Base-by-base conservation (phyloP, 2,113 vertebrate genomes). In the Chionis minor region DNA sequence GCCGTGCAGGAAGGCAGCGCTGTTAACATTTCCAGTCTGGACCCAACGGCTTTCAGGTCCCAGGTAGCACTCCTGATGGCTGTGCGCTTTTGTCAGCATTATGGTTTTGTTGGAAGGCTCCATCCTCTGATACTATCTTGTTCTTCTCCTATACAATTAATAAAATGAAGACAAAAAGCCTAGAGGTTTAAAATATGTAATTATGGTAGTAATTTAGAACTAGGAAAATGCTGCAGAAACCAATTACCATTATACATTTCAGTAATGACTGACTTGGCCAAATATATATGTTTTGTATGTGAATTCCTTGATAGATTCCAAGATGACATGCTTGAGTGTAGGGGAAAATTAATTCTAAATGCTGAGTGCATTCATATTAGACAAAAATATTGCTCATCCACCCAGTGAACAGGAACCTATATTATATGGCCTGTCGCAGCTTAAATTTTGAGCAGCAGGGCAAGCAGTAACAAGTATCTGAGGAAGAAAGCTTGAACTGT, bases 71-170 rank as follows among this genome's bases (percentile, higher is more conserved):
- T 74, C 69, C 45, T 69, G 42, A 33, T 92, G 69, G 32, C 26
- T 81, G 33, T 45, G 15, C 2, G 0, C 70, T 82, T 67, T 73
- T 35, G 30, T 95, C 78, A 88, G 74, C 71, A 13, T 81, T 94
- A 33, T 49, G 52, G 54, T 89, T 94, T 86, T 87, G 56, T 93
- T 70, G 84, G 88, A 71, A 93, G 94, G 35, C 66, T 92, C 77
- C 82, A 32, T 92, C 44, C 90, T 94, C 94, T 89, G 91, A 81
- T 91, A 85, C 24, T 72, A 75, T 96, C 86, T 92, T 81, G 44
- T 73, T 85, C 52, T 86, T 94, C 92, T 96, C 75, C 80, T 91
- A 92, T 96, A 92, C 91, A 95, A 92, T 86, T 95, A 94, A 94
- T 91, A 91, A 96, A 94, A 85, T 35, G 56, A 93, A 94, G 86